A percentile compares a stretch with the other conserved stretches of the same genome.
Evolutionary conservation across 2,888 invertebrate species (phyloP).

Genomic region (Meta bourneti): DNA sequence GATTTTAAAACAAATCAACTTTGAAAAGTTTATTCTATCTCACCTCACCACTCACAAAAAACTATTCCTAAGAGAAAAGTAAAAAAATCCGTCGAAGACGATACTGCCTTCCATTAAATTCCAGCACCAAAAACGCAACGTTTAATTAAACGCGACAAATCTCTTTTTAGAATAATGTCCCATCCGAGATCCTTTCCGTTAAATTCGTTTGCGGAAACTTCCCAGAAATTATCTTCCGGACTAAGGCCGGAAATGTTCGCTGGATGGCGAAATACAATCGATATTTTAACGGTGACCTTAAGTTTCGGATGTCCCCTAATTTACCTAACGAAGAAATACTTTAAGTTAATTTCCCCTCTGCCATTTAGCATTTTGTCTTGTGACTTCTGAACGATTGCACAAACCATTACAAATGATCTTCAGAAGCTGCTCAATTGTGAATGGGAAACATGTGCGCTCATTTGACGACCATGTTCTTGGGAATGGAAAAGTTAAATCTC

Average conservation of each 20-base stretch:
- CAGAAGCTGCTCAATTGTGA: too few relatives aligned
- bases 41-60: not conserved
- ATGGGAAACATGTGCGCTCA: too few relatives aligned
- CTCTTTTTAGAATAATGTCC: constrained; percentile 69
- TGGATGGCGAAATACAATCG: constrained; percentile 54
- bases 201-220: constrained; percentile 62
- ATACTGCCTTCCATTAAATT: constrained; percentile 31
- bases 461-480: too few relatives aligned
- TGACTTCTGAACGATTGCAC: not conserved
- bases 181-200: constrained; percentile 56
- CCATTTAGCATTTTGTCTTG: constrained; percentile 21
- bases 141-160: constrained; percentile 71
- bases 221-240: constrained; percentile 65
- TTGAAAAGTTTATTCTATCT: not conserved
- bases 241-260: constrained; percentile 50
- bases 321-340: constrained; percentile 56
- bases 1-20: not conserved
- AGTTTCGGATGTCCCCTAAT: constrained; percentile 66
- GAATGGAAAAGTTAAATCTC: not conserved
- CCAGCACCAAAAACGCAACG: constrained; percentile 38
- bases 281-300: constrained; percentile 48
- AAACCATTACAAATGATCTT: too few relatives aligned
- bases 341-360: constrained; percentile 50
- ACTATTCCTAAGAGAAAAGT: not conserved
- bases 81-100: not conserved